Evolutionary conservation across 2,797 vertebrate genomes (phyloP).

Genomic region (Anniella stebbinsi): DNA sequence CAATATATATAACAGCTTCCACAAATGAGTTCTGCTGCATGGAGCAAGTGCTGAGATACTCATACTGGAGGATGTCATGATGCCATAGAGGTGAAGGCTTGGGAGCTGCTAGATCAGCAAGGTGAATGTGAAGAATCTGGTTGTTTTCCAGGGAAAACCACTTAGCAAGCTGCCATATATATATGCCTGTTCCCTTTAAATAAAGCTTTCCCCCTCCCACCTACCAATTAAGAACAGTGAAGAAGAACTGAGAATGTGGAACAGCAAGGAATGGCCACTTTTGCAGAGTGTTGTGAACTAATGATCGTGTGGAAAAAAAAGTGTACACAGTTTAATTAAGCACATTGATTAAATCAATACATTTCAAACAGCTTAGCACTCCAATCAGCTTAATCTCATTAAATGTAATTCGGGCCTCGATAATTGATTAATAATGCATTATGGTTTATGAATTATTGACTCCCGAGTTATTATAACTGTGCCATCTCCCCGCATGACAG

Average conservation of each 20-base stretch:
- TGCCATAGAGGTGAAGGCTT: background rate
- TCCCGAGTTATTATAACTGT: constrained; percentile 80
- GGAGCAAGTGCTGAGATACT: background rate
- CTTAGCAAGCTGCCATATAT: background rate
- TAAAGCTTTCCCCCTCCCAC: background rate
- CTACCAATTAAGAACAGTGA: background rate
- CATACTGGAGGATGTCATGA: background rate
- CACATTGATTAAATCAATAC: constrained; percentile 84
- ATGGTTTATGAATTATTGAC: constrained; percentile 86
- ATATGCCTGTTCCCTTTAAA: background rate
- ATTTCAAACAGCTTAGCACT: constrained; percentile 79
- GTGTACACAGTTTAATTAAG: constrained; percentile 84
- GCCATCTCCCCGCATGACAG: constrained; percentile 68
- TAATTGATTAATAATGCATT: constrained; percentile 89
- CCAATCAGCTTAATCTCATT: constrained; percentile 85
- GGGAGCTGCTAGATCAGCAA: background rate
- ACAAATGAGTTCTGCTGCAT: background rate
- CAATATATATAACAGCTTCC: background rate
- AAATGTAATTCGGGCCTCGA: constrained; percentile 82
- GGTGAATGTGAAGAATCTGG: background rate
- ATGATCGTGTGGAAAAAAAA: constrained; percentile 76
- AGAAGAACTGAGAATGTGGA: constrained; percentile 59
- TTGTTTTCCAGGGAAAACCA: background rate
- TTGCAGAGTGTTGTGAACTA: constrained; percentile 74
- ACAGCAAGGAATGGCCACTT: constrained; percentile 64